Base-by-base conservation (phyloP, 2,888 invertebrate genomes). In the Phania funesta region DNA sequence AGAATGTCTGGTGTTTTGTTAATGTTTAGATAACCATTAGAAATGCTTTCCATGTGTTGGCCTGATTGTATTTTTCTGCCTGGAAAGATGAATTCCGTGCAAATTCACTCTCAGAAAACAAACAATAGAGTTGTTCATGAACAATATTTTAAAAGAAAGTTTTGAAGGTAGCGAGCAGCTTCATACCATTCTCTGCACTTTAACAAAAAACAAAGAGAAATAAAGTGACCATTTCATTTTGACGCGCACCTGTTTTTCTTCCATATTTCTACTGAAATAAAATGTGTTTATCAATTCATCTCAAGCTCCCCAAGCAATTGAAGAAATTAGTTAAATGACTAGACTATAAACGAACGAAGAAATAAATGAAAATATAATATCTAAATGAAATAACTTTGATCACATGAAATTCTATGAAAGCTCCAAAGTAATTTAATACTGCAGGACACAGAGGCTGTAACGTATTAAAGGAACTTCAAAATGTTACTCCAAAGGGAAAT, bases 401-500 rank as follows among this genome's bases (percentile, higher is more conserved):
- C 60, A 26, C 9, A 29, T 11, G 24, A 58, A 62, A 26, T 73
- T n/a, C 26, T n/a, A 7, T 7, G 22, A 52, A 50, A 52, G 38
- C 62, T 54, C 52, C n/a, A 18, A 54, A 29, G 74, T 64, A 64
- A 44, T 74, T 64, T 54, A 20, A 29, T 41, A 54, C 44, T 11
- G 5, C 16, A 41, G 3, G 13, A 22, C 29, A 35, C 26, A 26
- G 4, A 16, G 48, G 3, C 58, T n/a, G 3, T 16, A 46, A 62
- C 22, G n/a, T 22, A 6, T 24, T 38, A 26, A 50, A 60, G 8
- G 26, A 26, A 38, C 32, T 20, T 5, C 24, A 16, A 18, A 54
- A 56, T 54, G 8, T 18, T 54, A 48, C 38, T 48, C 58, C 38
- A 29, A 44, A 20, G 65, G 74, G 74, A 75, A 65, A 75, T 56